Evolutionary conservation across 2,113 vertebrate species (phyloP), one percentile per base, ranked within the genome.

Genomic region (Cebus imitator): DNA sequence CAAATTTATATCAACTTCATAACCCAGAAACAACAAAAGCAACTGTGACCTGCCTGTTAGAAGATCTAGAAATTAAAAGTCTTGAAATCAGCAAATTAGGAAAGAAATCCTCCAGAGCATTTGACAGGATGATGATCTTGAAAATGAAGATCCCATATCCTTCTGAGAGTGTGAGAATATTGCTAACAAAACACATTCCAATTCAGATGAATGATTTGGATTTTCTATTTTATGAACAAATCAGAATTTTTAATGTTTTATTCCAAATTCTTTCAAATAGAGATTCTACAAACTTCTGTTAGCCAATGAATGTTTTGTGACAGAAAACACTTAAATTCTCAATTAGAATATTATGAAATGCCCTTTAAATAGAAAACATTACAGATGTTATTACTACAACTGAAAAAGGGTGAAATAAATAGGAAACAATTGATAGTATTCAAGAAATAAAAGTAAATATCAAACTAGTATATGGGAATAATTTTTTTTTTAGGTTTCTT

Each of bases 391-490:
- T 94, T 81, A 75, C 64, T 88, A 58, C 10, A 80, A 52, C 8
- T 76, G 35, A 80, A 86, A 95, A 72, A 50, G 14, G 25, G 43
- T 27, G 2, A 89, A 75, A 68, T 90, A 90, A 72, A 61, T 21
- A 52, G 32, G 6, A 75, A 94, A n/a, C 10, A 57, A 61, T 20
- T 48, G 21, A 87, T 43, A 48, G 4, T 76, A 66, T 72, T 66
- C 76, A 70, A 64, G 50, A 64, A 92, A 90, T 82, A 61, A 80
- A 97, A 96, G 25, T 79, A 70, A 94, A 84, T 94, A 35, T 75
- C 57, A 92, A 78, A 43, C 48, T 89, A 82, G 20, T 45, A 37
- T 12, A 32, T 85, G 84, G 5, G 20, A 16, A 64, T 76, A 83
- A 20, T 79, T 20, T 80, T 91, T 87, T n/a, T 45, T 90, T 50